Base-by-base conservation (phyloP, 1,140 invertebrate genomes). In the Euborellia annulipes region DNA sequence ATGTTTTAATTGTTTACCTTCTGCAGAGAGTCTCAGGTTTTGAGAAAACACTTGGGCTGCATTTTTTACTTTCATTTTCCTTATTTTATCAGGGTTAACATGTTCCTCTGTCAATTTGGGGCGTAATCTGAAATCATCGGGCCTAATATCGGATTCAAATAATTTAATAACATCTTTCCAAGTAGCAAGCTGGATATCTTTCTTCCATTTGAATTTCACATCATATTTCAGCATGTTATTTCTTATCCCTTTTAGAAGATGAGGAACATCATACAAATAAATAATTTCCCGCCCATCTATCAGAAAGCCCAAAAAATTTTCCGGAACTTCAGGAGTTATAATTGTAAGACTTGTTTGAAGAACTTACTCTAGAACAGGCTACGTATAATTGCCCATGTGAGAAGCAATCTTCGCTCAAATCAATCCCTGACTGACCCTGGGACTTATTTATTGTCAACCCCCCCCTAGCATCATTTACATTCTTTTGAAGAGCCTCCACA, bases 391-490 rank as follows among this genome's bases (percentile, higher is more conserved):
- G 60, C 3, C 58, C 60, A 39, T 60, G 61, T 16, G 52, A 50
- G 42, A 63, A 64, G 37, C 49, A 45, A 23, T 48, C 34, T 14
- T 50, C 20, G 34, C 19, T 23, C 8, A 63, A 51, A 41, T 48
- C 19, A 11, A 62, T 32, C 13, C 54, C 56, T 16, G 34, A 51
- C 47, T 68, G 64, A n/a, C 64, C 65, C 52, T 69, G 63, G 2
- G 55, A 47, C 47, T 68, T 67, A 49, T 67, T 67, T 2, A 66
- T 60, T 8, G 62, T 65, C 46, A 69, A 58, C 6, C 61, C 59
- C 22, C 36, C 44, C 4, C 44, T 34, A 9, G 40, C 13, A 6
- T 20, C 18, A 41, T 22, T 47, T n/a, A 19, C 8, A 32, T 9
- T 43, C 13, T 13, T 27, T 6, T 27, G 11, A 4, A 27, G 11